Conservation (phyloP, 2,797 vertebrate genomes). For the Champsocephalus esox region DNA sequence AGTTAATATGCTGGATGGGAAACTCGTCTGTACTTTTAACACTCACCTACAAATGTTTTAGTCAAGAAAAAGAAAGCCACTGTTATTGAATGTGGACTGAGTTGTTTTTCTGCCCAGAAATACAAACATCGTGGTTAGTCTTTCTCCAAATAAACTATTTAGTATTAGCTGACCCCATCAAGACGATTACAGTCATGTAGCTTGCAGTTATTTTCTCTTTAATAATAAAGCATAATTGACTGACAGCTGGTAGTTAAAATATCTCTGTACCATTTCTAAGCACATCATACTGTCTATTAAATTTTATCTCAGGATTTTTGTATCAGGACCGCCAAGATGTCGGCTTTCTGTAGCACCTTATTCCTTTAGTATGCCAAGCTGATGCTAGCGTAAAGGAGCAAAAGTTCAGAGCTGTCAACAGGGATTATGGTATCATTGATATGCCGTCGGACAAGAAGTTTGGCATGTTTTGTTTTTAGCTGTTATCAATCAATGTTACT, state of each 20-base stretch:
- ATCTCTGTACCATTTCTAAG: background rate
- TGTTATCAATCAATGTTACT: background rate
- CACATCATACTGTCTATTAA: background rate
- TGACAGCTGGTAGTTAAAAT: background rate
- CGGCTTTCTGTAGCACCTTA: background rate
- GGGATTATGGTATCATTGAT: background rate
- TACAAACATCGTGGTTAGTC: background rate
- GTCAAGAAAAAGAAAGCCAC: background rate
- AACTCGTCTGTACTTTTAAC: background rate
- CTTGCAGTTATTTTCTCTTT: background rate
- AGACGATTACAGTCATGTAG: background rate
- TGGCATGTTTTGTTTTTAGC: background rate
- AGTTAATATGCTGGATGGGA: background rate
- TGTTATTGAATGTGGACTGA: background rate
- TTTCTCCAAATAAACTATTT: background rate
- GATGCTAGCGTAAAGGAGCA: background rate
- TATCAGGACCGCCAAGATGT: conserved; percentile 3
- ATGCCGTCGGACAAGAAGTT: background rate
- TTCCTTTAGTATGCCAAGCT: background rate
- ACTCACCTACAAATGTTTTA: background rate
- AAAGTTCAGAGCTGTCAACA: background rate
- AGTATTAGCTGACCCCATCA: background rate
- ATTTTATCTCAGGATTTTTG: background rate
- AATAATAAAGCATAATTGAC: background rate
- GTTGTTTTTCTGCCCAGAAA: background rate